A percentile compares a stretch with the other conserved stretches of the same genome.
Conservation (phyloP, 2,113 vertebrate species). For the Ginglymostoma cirratum region DNA sequence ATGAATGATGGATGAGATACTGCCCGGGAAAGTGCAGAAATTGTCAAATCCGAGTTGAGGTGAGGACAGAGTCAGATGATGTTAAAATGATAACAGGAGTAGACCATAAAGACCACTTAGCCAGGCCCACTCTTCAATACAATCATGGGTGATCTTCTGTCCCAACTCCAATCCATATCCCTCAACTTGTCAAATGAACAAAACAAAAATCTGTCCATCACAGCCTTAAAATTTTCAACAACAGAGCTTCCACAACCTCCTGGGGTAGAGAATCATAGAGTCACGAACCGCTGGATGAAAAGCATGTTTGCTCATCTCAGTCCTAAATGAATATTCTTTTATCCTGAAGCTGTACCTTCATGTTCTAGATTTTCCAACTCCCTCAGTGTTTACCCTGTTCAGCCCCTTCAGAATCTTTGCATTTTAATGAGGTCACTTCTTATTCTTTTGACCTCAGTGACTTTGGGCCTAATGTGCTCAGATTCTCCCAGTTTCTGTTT, state of each 20-base stretch:
- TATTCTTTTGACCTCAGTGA: not conserved
- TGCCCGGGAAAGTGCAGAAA: not conserved
- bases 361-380: not conserved
- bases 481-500: not conserved
- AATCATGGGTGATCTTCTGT: too few relatives aligned
- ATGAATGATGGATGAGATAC: not conserved
- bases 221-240: not conserved
- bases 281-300: not conserved
- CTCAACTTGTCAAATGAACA: not conserved
- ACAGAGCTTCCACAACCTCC: not conserved
- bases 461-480: not conserved
- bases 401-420: not conserved
- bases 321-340: not conserved
- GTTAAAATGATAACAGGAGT: not conserved
- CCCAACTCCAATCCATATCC: too few relatives aligned
- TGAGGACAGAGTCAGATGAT: not conserved
- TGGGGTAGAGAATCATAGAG: not conserved
- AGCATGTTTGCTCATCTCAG: not conserved
- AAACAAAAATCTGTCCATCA: not conserved
- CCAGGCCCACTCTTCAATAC: too few relatives aligned
- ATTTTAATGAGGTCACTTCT: not conserved
- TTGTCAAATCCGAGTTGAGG: not conserved
- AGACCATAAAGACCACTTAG: too few relatives aligned
- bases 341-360: not conserved
- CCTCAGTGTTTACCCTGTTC: not conserved